Evolutionary conservation across 2,888 invertebrate species (phyloP), one percentile per base, ranked within the genome.

Genomic region (Oscheius onirici): DNA sequence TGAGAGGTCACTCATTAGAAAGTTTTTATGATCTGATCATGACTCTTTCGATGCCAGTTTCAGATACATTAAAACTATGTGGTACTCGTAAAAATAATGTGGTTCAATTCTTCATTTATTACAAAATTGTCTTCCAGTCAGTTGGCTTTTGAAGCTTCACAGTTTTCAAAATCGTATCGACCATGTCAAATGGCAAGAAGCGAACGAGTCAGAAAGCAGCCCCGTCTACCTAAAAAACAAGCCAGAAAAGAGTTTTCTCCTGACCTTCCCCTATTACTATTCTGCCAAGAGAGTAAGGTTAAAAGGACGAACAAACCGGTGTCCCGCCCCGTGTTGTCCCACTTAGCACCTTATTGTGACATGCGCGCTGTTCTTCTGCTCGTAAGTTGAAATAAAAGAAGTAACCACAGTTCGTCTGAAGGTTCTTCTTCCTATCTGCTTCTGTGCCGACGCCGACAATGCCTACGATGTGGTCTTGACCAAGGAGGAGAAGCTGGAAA

Each of bases 281-380:
- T 20, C 46, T 46, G 46, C 46, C 20, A 46, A 8, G 11, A 5
- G 11, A 17, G 20, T 46, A 8, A 13, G 52, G n/a, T 52, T 52
- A 13, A 52, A 52, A 52, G 52, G 52, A 20, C 52, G 24, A 52
- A 24, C 20, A 41, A 41, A n/a, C 34, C 20, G 20, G 20, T 20
- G 58, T 20, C 40, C 40, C 58, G 58, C 58, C 58, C 58, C 11
- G 26, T 55, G 11, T 11, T 58, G 58, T 40, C 58, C 58, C 41
- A 58, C 58, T 58, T 46, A 46, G 15, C 41, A 41, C 40, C 55
- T 55, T 20, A 55, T 55, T 55, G 58, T 58, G 58, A 58, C 58
- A 58, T 58, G 58, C 43, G 40, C 22, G 58, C 17, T 17, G 58
- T 58, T 40, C 58, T 58, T 58, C 58, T 58, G 43, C 58, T 58